Base-by-base conservation (phyloP, 1,140 invertebrate species). In the Lordiphosa stackelbergi region DNA sequence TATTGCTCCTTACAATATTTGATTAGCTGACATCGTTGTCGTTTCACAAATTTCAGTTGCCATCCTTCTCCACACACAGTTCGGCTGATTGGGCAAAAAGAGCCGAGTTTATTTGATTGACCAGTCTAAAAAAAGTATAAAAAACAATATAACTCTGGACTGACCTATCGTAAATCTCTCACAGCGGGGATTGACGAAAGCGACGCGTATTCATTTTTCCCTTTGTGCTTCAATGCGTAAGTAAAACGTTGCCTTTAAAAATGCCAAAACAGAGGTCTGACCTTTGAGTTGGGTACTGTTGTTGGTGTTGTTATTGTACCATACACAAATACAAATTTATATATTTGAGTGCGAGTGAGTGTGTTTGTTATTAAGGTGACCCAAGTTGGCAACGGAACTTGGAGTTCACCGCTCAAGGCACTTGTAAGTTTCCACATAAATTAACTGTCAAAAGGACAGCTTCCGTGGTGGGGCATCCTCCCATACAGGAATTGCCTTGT, bases 371-470 rank as follows among this genome's bases (percentile, higher is more conserved):
- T 58, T 61, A 54, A 53, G 58, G 74, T 68, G 57, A 71, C 45
- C 56, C 65, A 68, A 31, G 28, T 2, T 31, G 28, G 28, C 28
- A 31, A 7, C 28, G 55, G 24, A 79, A 71, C 75, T 81, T 63
- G 65, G 61, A 69, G 66, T 61, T 79, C 59, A 53, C 19, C 62
- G 68, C 75, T 72, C 53, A 48, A 58, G 77, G 75, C 75, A 79
- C 75, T 79, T 79, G 75, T 83, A 79, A 81, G 75, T 79, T 79
- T 79, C 45, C 77, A 75, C 75, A 79, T 79, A 79, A 79, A 83
- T 79, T 79, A 79, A 79, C 75, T 79, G 75, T 66, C 75, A 75
- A 75, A 68, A 83, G 66, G 60, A 60, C 75, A 75, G 69, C 63
- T 40, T 51, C 37, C 46, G 13, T 16, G n/a, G 37, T 4, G 34